Percentiles rank a stretch among this genome's conserved stretches.
phyloP scores from a whole-genome alignment of 2,888 invertebrate species.

The Cyrtodaria siliqua region DNA sequence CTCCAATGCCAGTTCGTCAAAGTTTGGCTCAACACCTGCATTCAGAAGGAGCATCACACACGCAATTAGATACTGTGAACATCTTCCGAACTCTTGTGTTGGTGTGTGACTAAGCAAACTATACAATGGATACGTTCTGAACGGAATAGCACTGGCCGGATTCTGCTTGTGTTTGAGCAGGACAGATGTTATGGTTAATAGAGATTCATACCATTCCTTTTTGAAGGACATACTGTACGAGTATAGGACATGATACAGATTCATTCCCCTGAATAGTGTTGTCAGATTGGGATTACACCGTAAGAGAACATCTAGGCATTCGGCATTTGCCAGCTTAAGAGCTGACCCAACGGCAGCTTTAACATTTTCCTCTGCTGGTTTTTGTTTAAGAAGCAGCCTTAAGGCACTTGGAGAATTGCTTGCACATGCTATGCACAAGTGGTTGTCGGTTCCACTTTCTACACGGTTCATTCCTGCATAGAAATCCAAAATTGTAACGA shows the following conservation, averaged over 20 bases:
- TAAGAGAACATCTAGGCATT: slow-evolving; percentile 78
- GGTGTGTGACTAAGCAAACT: slow-evolving; percentile 77
- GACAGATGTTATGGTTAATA: slow-evolving; percentile 76
- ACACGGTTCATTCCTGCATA: slow-evolving; percentile 41
- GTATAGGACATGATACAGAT: slow-evolving; percentile 81
- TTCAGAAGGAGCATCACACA: slow-evolving; percentile 72
- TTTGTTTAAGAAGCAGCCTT: slow-evolving; percentile 70
- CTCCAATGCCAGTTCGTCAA: slow-evolving; percentile 77
- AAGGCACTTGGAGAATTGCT: slow-evolving; percentile 77
- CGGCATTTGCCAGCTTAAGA: slow-evolving; percentile 74
- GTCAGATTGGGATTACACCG: slow-evolving; percentile 64
- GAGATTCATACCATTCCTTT: slow-evolving; percentile 71
- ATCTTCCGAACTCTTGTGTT: slow-evolving; percentile 69
- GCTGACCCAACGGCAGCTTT: slow-evolving; percentile 77
- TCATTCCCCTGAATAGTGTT: slow-evolving; percentile 77
- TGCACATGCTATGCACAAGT: slow-evolving; percentile 75
- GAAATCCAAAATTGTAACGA: slow-evolving; percentile 73
- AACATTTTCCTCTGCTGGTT: slow-evolving; percentile 59
- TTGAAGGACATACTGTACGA: slow-evolving; percentile 77
- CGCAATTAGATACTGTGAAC: slow-evolving; percentile 69
- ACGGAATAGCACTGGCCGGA: slow-evolving; percentile 71
- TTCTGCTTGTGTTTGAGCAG: slow-evolving; percentile 75
- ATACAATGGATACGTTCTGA: slow-evolving; percentile 81
- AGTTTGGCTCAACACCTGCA: slow-evolving; percentile 81
- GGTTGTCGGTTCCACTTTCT: slow-evolving; percentile 52